Conservation (phyloP, 2,797 vertebrate species). For the Bradypus variegatus region DNA sequence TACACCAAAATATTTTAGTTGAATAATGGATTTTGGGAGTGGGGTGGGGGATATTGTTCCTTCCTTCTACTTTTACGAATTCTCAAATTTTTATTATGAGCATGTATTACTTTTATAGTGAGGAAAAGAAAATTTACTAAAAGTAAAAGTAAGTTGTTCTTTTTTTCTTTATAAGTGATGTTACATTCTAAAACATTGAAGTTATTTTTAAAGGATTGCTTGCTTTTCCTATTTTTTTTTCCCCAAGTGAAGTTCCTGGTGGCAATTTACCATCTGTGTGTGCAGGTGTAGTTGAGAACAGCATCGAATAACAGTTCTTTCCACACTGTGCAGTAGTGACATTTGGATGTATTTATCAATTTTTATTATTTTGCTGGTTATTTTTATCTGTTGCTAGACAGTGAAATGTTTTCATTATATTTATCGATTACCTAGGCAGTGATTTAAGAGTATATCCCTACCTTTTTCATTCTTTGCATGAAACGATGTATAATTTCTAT, state of each 20-base stretch:
- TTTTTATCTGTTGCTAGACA: constrained; percentile 55
- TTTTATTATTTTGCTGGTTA: constrained; percentile 48
- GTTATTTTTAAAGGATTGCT: neutral
- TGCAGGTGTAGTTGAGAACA: constrained; percentile 33
- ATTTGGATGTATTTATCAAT: constrained; percentile 18
- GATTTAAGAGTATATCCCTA: constrained; percentile 60
- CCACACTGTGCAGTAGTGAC: neutral
- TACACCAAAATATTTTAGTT: neutral
- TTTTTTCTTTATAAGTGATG: neutral
- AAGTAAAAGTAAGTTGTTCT: neutral
- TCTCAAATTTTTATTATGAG: neutral
- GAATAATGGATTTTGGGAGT: neutral
- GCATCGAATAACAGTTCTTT: neutral
- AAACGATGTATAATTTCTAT: constrained; percentile 47
- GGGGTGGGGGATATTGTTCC: neutral
- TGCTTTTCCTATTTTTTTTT: constrained; percentile 17
- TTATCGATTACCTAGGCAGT: constrained; percentile 57
- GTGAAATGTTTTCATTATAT: constrained; percentile 48
- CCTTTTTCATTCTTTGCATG: constrained; percentile 22
- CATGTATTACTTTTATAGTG: neutral
- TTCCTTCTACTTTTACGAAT: constrained; percentile 9
- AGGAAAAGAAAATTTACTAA: neutral
- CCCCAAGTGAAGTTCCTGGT: neutral
- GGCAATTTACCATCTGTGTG: constrained; percentile 46
- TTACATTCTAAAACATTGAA: constrained; percentile 38